These are phyloP conservation scores for Sitobion miscanthi DNA, from an alignment of 1,140 invertebrate species.

Conservation along the genomic window DNA sequence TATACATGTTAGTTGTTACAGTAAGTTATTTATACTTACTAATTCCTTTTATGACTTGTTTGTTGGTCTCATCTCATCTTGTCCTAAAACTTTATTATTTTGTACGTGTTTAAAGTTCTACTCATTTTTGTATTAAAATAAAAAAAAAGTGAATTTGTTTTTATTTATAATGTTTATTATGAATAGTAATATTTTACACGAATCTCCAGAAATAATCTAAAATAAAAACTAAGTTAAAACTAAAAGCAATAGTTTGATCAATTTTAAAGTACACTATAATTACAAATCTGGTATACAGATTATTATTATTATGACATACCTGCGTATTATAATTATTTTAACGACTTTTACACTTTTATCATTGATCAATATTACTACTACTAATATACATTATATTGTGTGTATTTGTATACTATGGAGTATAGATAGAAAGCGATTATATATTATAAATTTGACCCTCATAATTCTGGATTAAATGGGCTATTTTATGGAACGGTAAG, in stretches of 20 bases:
- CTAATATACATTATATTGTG: neutral
- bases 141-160: neutral
- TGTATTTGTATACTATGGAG: neutral
- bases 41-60: neutral
- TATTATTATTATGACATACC: neutral
- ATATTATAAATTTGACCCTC: neutral
- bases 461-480: neutral
- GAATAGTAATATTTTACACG: neutral
- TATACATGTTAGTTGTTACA: neutral
- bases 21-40: neutral
- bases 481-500: neutral
- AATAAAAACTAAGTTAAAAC: neutral
- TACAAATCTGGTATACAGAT: neutral
- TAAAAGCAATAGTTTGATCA: neutral
- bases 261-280: neutral
- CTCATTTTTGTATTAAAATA: neutral
- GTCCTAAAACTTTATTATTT: neutral
- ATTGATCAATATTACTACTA: neutral
- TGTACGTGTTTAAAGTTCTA: neutral
- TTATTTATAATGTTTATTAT: too few species aligned
- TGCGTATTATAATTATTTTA: neutral
- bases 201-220: neutral
- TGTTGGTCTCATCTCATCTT: neutral
- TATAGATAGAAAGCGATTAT: neutral
- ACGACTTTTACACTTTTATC: neutral